Conservation (phyloP, 2,888 invertebrate genomes). For the Drosophila kuntzei region DNA sequence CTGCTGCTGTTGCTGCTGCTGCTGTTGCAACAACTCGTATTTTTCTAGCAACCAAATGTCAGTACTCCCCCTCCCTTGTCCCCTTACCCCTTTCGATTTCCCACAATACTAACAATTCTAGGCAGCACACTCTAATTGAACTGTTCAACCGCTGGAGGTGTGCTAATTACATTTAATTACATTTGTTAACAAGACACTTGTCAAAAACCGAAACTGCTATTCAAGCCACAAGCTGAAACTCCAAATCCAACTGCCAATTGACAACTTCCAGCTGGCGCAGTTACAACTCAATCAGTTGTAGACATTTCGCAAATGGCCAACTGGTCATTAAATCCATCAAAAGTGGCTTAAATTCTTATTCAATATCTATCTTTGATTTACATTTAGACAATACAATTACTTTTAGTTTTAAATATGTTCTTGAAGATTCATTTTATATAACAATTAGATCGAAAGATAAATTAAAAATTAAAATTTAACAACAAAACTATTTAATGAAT, state of each 20-base stretch:
- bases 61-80: neutral
- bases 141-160: conserved; percentile 53
- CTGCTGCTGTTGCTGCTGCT: conserved; percentile 21
- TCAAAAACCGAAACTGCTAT: conserved; percentile 32
- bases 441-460: too few species aligned
- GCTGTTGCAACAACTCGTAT: conserved; percentile 25
- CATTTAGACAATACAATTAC: neutral
- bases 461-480: too few species aligned
- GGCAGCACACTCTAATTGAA: conserved; percentile 58
- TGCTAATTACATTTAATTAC: conserved; percentile 72
- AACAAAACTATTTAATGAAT: too few species aligned
- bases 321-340: conserved; percentile 29
- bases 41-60: conserved; percentile 44
- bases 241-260: conserved; percentile 2
- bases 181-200: conserved; percentile 62
- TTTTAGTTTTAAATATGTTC: neutral
- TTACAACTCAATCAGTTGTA: conserved; percentile 56
- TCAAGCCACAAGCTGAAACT: conserved; percentile 2
- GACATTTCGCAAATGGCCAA: conserved; percentile 46
- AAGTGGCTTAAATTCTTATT: neutral
- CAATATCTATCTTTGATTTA: neutral
- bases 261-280: conserved; percentile 26
- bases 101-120: neutral
- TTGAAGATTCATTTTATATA: neutral
- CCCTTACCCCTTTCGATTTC: too few species aligned